Evolutionary conservation across 2,888 invertebrate species (phyloP).

Genomic region (Abscondita cerata): DNA sequence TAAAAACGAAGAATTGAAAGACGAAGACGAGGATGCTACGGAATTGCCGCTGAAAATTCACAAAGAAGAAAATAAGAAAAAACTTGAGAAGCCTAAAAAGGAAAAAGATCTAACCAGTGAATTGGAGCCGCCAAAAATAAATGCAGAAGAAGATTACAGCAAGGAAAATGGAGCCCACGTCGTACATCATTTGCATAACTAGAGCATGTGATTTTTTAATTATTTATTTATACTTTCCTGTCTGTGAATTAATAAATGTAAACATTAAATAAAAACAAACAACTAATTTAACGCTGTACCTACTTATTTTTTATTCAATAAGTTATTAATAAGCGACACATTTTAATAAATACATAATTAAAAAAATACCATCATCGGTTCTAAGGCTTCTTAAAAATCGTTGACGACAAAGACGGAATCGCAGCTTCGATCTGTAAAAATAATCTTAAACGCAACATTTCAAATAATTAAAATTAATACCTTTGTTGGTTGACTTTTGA

Average conservation of each 20-base stretch:
- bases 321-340: neutral
- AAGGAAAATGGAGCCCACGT: slow-evolving; percentile 41
- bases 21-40: neutral
- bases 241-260: slow-evolving; percentile 8
- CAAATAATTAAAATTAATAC: neutral
- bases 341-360: neutral
- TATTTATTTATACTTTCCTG: slow-evolving; percentile 16
- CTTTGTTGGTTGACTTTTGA: neutral
- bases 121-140: slow-evolving; percentile 18
- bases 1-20: neutral
- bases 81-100: slow-evolving; percentile 14
- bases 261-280: neutral
- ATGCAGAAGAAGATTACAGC: neutral
- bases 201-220: slow-evolving; percentile 13
- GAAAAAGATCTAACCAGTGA: slow-evolving; percentile 6
- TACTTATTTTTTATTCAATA: neutral
- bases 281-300: neutral
- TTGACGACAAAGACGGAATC: neutral
- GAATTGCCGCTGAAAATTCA: neutral
- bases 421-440: slow-evolving; percentile 3
- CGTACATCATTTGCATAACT: slow-evolving; percentile 54
- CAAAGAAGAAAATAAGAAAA: slow-evolving; percentile 6
- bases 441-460: neutral
- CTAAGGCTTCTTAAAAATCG: neutral
- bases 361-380: no score